Conservation (phyloP, 2,888 invertebrate species). For the Vannuccia rotundouncinata region DNA sequence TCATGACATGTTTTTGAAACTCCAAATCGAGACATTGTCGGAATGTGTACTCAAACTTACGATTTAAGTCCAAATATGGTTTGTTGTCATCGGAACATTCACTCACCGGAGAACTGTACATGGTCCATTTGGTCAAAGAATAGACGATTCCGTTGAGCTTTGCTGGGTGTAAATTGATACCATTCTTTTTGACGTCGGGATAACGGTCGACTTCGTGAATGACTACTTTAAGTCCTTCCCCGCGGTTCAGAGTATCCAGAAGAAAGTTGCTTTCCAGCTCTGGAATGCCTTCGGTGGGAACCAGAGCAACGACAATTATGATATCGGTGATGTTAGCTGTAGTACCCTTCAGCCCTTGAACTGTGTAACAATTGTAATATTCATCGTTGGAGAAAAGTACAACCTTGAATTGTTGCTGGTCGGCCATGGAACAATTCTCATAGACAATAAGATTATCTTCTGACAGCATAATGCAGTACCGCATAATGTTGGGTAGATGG, state of each 20-base stretch:
- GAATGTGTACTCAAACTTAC: constrained; percentile 23
- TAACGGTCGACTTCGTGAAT: not conserved
- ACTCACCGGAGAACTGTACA: constrained; percentile 17
- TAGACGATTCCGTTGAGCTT: constrained; percentile 22
- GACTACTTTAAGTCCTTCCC: constrained; percentile 24
- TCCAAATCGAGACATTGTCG: constrained; percentile 32
- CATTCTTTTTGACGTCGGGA: constrained; percentile 11
- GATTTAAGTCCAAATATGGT: not conserved
- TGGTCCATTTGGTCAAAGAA: constrained; percentile 15
- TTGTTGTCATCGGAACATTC: constrained; percentile 29
- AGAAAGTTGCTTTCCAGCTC: constrained; percentile 5
- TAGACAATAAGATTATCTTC: not conserved
- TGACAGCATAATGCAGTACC: constrained; percentile 6
- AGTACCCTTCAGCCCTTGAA: not conserved
- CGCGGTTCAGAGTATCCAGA: constrained; percentile 16
- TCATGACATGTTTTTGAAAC: constrained; percentile 27
- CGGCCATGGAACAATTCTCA: not conserved
- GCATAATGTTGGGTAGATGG: not conserved
- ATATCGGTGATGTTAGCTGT: not conserved
- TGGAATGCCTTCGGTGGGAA: not conserved
- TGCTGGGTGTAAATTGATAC: constrained; percentile 22
- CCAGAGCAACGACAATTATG: not conserved
- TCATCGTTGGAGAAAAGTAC: constrained; percentile 21
- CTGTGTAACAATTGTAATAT: constrained; percentile 25
- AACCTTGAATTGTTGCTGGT: not conserved